Evolutionary conservation across 1,140 invertebrate genomes (phyloP).

Genomic region (Drosophila nannoptera): DNA sequence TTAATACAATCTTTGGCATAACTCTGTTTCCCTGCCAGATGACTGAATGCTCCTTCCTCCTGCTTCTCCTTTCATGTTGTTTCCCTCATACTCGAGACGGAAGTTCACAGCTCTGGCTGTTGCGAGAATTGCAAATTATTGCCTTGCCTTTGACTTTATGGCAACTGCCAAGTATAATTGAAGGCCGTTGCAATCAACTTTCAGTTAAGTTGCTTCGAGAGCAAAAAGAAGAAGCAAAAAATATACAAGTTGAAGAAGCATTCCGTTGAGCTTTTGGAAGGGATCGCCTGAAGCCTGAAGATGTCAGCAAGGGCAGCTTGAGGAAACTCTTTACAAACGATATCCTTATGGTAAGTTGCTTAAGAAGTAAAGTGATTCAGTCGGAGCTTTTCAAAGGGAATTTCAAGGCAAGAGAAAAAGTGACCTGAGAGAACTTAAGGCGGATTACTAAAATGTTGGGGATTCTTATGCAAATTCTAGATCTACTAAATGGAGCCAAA

Average conservation of each 20-base stretch:
- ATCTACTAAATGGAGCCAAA: too few relatives aligned
- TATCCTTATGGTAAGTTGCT: too few relatives aligned
- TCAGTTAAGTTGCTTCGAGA: slow-evolving; percentile 9
- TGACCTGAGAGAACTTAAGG: too few relatives aligned
- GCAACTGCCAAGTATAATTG: slow-evolving; percentile 38
- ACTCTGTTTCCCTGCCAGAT: slow-evolving; percentile 23
- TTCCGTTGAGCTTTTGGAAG: not conserved
- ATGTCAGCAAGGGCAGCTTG: not conserved
- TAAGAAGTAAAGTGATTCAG: too few relatives aligned
- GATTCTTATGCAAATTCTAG: too few relatives aligned
- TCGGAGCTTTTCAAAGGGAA: too few relatives aligned
- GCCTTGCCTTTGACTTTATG: slow-evolving; percentile 19
- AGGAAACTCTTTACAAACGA: too few relatives aligned
- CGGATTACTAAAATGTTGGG: too few relatives aligned
- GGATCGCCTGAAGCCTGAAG: too few relatives aligned
- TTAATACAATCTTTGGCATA: slow-evolving; percentile 41
- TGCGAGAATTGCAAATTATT: slow-evolving; percentile 24
- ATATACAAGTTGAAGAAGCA: slow-evolving; percentile 8
- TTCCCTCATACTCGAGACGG: slow-evolving; percentile 22
- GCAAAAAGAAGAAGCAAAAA: not conserved
- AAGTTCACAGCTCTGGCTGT: slow-evolving; percentile 19
- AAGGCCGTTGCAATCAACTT: slow-evolving; percentile 42
- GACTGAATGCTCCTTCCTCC: too few relatives aligned
- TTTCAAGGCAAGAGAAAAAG: too few relatives aligned
- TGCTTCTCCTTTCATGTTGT: slow-evolving; percentile 17